Base-by-base conservation (phyloP, 2,113 vertebrate species). In the Psittacara wagleri region DNA sequence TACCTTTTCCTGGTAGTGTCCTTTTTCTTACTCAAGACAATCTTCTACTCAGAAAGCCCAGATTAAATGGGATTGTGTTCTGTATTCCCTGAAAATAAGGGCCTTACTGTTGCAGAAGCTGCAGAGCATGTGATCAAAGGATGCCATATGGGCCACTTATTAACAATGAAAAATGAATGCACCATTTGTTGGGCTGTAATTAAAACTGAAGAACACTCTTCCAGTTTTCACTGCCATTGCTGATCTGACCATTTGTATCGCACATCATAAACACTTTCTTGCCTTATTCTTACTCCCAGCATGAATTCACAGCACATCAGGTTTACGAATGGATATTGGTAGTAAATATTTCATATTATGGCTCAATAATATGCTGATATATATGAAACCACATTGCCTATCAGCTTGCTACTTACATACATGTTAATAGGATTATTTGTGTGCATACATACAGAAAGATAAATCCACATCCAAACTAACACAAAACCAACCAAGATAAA, bases 61-160 rank as follows among this genome's bases (percentile, higher is more conserved):
- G 20, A 86, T 74, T 54, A 63, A 63, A 61, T n/a, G 8, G 22
- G 57, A 15, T 39, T 55, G 33, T 13, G 8, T 67, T 90, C 41
- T 43, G 16, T 52, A 77, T 77, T 88, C 68, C 23, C 33, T 86
- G 61, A 63, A 90, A 96, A 72, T 19, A 64, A 95, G 24, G 33
- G 55, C 63, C 62, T 68, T 31, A 15, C 29, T 86, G 43, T 62
- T 88, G 80, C 86, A 88, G 83, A 81, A 84, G 51, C 68, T 93
- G 73, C 76, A 77, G 43, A 83, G 57, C 80, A 69, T 66, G 81
- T 89, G 83, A 89, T 78, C 73, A 69, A 86, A 95, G 39, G 33
- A 84, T 93, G 92, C 90, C 94, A 91, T 90, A 91, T 91, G 95
- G 92, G 49, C 83, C 62, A 72, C 49, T 94, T 93, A 95, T 88